Conservation (phyloP, 1,140 invertebrate genomes). For the Euura lappo region DNA sequence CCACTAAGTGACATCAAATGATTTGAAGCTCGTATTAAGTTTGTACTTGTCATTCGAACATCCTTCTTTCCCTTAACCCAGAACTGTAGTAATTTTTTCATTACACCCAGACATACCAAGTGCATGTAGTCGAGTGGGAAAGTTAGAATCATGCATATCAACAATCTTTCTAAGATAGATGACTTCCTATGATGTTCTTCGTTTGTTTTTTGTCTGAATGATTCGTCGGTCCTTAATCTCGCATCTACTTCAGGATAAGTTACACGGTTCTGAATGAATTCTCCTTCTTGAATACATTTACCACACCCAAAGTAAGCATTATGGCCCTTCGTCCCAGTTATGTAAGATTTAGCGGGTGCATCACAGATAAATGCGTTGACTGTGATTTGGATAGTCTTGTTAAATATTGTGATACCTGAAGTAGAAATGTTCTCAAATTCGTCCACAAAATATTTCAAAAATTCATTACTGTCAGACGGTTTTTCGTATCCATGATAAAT, state of each 20-base stretch:
- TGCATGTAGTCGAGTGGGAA: conserved; percentile 40
- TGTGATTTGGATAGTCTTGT: neutral
- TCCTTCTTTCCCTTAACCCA: conserved; percentile 25
- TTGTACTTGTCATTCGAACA: conserved; percentile 8
- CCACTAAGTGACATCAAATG: neutral
- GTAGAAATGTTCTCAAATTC: conserved; percentile 6
- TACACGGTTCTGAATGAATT: conserved; percentile 12
- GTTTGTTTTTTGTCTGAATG: conserved; percentile 22
- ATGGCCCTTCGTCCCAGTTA: conserved; percentile 19
- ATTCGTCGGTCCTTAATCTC: conserved; percentile 21
- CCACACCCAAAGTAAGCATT: conserved; percentile 19
- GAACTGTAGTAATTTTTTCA: conserved; percentile 30
- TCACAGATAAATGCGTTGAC: conserved; percentile 19
- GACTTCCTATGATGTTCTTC: conserved; percentile 23
- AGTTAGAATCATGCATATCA: conserved; percentile 29
- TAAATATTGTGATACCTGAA: neutral
- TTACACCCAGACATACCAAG: conserved; percentile 36
- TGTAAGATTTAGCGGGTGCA: conserved; percentile 16
- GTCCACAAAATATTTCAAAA: conserved; percentile 23
- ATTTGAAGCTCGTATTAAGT: neutral
- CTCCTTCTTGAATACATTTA: conserved; percentile 26
- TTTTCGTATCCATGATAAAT: conserved; percentile 25
- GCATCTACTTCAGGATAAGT: conserved; percentile 19
- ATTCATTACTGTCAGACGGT: conserved; percentile 25
- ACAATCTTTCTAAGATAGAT: conserved; percentile 20